phyloP scores from a whole-genome alignment of 2,888 invertebrate genomes.

The Spatulosminthurus flaviceps region DNA sequence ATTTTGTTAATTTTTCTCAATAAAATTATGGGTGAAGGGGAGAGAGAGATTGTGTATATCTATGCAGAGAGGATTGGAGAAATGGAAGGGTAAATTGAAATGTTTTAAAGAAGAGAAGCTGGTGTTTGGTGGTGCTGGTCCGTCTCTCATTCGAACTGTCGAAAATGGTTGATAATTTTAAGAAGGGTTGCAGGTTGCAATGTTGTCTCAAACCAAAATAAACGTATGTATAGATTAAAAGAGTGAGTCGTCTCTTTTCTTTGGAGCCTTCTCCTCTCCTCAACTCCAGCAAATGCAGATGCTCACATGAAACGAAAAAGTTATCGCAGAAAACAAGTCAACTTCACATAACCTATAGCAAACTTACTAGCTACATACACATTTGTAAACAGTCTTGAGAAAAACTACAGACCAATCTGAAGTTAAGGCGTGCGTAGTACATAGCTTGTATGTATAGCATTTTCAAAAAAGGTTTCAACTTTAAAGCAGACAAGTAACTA shows the following conservation, averaged over 20 bases:
- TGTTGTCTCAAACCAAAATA: slow-evolving; percentile 18
- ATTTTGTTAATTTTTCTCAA: background rate
- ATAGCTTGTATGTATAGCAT: background rate
- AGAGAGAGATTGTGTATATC: background rate
- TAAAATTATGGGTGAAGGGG: background rate
- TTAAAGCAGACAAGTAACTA: background rate
- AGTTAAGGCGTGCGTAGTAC: too few species aligned
- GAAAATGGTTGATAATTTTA: slow-evolving; percentile 36
- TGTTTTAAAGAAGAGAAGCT: background rate
- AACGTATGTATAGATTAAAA: slow-evolving; percentile 26
- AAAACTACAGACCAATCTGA: slow-evolving; percentile 26
- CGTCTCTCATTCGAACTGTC: slow-evolving; percentile 22
- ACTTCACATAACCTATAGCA: too few species aligned
- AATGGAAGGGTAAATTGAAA: background rate
- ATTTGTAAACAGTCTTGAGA: slow-evolving; percentile 23
- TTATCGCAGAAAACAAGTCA: slow-evolving; percentile 20
- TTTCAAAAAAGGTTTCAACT: slow-evolving; percentile 7
- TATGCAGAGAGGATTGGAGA: background rate
- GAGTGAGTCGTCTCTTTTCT: too few species aligned
- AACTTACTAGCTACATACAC: too few species aligned
- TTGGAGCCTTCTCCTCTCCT: too few species aligned
- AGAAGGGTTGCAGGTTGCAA: slow-evolving; percentile 41
- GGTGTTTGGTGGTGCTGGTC: background rate
- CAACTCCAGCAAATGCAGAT: slow-evolving; percentile 1
- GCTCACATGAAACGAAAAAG: background rate